phyloP scores from a whole-genome alignment of 2,113 vertebrate species.

The Rhea americana region DNA sequence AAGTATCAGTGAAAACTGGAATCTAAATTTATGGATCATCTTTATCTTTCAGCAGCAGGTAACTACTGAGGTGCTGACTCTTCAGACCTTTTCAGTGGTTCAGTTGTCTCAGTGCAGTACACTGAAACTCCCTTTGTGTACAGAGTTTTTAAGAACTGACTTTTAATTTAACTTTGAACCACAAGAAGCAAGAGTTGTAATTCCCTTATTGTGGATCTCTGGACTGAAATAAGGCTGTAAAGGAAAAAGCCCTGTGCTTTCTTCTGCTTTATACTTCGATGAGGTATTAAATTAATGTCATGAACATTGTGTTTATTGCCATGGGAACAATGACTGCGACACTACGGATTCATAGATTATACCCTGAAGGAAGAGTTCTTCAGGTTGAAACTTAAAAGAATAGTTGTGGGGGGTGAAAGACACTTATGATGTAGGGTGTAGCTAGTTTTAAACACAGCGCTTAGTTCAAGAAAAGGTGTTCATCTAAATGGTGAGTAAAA shows the following conservation, averaged over 20 bases:
- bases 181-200: not conserved
- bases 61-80: not conserved
- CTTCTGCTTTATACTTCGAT: not conserved
- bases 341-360: not conserved
- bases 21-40: not conserved
- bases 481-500: not conserved
- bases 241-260: not conserved
- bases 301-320: conserved; percentile 13
- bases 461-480: not conserved
- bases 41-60: not conserved
- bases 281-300: not conserved
- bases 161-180: not conserved
- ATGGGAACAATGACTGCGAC: conserved; percentile 37
- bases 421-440: not conserved
- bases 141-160: not conserved
- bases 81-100: not conserved
- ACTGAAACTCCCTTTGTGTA: not conserved
- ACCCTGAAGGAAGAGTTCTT: conserved; percentile 7
- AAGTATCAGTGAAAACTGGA: not conserved
- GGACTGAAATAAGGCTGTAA: not conserved
- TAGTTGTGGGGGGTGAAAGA: not conserved
- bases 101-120: not conserved
- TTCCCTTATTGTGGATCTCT: not conserved
- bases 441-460: not conserved
- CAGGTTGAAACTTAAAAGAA: not conserved